phyloP scores from a whole-genome alignment of 2,797 vertebrate genomes.

The Sebastes trivittatus region DNA sequence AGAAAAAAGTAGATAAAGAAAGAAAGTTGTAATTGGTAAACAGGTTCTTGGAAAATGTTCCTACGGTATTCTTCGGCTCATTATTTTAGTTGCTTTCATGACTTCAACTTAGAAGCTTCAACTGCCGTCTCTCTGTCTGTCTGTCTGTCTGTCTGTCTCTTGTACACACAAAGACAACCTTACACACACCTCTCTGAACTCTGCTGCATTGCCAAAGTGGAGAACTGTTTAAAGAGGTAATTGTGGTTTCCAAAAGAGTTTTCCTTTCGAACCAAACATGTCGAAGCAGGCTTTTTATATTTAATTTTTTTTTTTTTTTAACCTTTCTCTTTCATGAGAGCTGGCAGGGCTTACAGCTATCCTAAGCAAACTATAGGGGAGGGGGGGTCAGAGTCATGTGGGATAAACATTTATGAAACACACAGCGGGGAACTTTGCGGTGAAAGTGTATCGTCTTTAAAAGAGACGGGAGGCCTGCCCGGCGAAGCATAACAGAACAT shows the following conservation, averaged over 20 bases:
- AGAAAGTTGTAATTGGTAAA: neutral
- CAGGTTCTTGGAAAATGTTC: neutral
- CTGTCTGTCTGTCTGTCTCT: neutral
- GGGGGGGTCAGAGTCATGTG: slow-evolving; percentile 50
- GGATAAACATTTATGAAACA: slow-evolving; percentile 74
- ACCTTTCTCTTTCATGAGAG: slow-evolving; percentile 59
- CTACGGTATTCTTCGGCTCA: neutral
- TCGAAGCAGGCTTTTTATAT: slow-evolving; percentile 61
- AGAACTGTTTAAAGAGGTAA: slow-evolving; percentile 66
- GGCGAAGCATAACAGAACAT: slow-evolving; percentile 67
- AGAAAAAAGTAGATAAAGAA: neutral
- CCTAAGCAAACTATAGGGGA: slow-evolving; percentile 58
- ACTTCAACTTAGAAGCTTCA: neutral
- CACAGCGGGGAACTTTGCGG: slow-evolving; percentile 61
- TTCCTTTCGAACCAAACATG: slow-evolving; percentile 59
- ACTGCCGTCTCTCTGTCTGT: neutral
- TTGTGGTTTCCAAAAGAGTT: slow-evolving; percentile 56
- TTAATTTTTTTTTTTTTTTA: slow-evolving; percentile 34
- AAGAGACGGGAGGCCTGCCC: slow-evolving; percentile 54
- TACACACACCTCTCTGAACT: slow-evolving; percentile 11
- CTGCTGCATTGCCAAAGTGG: slow-evolving; percentile 31
- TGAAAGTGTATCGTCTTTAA: slow-evolving; percentile 73
- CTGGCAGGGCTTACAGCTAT: slow-evolving; percentile 51
- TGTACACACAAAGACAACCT: neutral
- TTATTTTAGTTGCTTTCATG: neutral